Conservation (phyloP, 2,888 invertebrate genomes). For the Alitta virens region DNA sequence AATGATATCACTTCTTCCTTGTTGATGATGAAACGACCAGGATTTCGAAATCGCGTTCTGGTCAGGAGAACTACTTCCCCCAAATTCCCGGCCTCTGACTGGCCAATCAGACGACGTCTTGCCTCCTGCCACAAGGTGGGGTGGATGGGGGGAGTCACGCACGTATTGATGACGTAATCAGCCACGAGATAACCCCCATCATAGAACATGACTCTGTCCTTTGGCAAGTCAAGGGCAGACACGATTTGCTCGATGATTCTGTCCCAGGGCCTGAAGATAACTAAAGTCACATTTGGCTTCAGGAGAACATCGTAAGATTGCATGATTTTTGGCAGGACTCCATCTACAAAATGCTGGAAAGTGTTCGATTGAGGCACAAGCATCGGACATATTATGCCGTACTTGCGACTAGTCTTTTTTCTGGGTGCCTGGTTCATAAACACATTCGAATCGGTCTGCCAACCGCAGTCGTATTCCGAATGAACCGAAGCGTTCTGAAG, state of each 20-base stretch:
- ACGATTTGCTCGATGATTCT: slow-evolving; percentile 14
- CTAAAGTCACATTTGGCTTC: slow-evolving; percentile 8
- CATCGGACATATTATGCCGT: slow-evolving; percentile 14
- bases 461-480: slow-evolving; percentile 10
- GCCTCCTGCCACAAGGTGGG: slow-evolving; percentile 17
- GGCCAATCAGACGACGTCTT: slow-evolving; percentile 2
- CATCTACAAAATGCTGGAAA: slow-evolving; percentile 28
- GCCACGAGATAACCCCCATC: slow-evolving; percentile 7
- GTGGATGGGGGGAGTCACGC: slow-evolving; percentile 20
- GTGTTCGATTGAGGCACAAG: slow-evolving; percentile 20
- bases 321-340: slow-evolving; percentile 23
- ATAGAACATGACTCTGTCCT: slow-evolving; percentile 8
- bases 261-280: slow-evolving; percentile 17
- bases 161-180: slow-evolving; percentile 9
- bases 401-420: background rate
- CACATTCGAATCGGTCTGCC: slow-evolving; percentile 7
- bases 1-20: slow-evolving; percentile 5
- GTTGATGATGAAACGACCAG: slow-evolving; percentile 15
- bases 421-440: background rate
- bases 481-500: slow-evolving; percentile 9
- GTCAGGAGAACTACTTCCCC: slow-evolving; percentile 11
- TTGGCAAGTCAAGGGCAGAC: slow-evolving; percentile 1
- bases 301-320: slow-evolving; percentile 10
- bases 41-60: slow-evolving; percentile 8
- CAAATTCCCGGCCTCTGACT: background rate